Conservation (phyloP, 2,888 invertebrate genomes). For the Lithophane semibrunnea region DNA sequence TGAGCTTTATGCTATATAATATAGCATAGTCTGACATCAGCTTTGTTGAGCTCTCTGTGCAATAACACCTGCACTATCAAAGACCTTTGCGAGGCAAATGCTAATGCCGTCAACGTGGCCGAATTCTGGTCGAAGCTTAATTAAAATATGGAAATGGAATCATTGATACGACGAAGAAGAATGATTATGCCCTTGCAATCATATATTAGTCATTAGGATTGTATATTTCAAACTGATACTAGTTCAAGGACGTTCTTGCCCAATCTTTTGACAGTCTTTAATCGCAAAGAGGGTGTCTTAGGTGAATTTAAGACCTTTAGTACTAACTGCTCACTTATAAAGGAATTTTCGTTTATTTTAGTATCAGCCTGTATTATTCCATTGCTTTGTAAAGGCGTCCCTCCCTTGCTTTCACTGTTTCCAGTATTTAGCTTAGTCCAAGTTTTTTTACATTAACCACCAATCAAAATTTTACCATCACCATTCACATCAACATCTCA, state of each 20-base stretch:
- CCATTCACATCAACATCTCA: conserved; percentile 8
- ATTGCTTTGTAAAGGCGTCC: background rate
- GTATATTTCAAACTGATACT: background rate
- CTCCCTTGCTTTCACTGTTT: background rate
- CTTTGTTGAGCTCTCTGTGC: background rate
- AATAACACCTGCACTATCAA: background rate
- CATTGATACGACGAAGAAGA: background rate
- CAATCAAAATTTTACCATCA: background rate
- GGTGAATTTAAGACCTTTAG: background rate
- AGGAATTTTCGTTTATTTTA: background rate
- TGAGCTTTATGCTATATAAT: too few species aligned
- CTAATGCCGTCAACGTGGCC: background rate
- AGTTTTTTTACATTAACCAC: background rate
- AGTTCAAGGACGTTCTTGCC: background rate
- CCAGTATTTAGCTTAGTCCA: background rate
- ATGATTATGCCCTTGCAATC: background rate
- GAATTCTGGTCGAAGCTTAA: background rate
- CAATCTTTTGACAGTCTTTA: background rate
- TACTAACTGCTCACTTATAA: background rate
- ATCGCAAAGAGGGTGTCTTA: background rate
- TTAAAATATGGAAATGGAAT: background rate
- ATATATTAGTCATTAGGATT: background rate
- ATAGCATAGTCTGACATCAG: too few species aligned
- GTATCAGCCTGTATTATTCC: background rate
- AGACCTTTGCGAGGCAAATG: background rate